Conservation (phyloP, 2,888 invertebrate genomes). For the Oasisia sp. region DNA sequence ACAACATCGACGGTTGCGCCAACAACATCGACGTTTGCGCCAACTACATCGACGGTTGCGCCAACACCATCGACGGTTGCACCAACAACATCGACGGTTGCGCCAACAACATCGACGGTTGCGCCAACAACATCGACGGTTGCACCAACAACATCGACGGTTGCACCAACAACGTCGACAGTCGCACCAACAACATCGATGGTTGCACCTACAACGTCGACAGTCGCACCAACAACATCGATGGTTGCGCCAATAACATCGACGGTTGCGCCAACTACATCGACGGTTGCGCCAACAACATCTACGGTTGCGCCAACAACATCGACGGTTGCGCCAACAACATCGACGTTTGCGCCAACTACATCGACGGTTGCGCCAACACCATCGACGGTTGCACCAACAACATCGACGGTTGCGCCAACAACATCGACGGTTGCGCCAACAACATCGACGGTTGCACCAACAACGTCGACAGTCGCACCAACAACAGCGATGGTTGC, state of each 20-base stretch:
- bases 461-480: neutral
- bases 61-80: neutral
- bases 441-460: neutral
- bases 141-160: neutral
- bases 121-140: neutral
- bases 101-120: neutral
- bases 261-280: neutral
- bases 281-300: neutral
- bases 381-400: neutral
- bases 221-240: too few relatives aligned
- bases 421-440: too few relatives aligned
- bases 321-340: neutral
- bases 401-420: neutral
- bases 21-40: too few relatives aligned
- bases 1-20: too few relatives aligned
- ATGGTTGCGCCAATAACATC: neutral
- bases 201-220: too few relatives aligned
- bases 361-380: neutral
- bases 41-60: neutral
- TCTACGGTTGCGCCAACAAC: neutral
- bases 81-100: neutral
- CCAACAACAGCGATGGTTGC: too few relatives aligned
- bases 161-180: too few relatives aligned
- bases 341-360: neutral
- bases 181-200: too few relatives aligned